Evolutionary conservation across 1,140 invertebrate genomes (phyloP).

Genomic region (Cydia fagiglandana): DNA sequence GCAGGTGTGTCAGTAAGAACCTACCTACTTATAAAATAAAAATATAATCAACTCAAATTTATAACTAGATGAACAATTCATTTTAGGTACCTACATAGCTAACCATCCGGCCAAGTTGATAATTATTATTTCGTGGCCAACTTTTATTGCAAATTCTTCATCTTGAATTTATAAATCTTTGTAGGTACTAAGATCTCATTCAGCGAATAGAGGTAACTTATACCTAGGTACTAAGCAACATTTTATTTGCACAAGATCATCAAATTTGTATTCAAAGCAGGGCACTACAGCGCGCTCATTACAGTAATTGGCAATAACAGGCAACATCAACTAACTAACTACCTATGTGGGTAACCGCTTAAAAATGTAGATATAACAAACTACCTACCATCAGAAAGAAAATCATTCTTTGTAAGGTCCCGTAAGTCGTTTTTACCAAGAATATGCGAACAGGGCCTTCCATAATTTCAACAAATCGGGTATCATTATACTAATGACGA

Average conservation of each 20-base stretch:
- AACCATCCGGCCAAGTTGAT: no score
- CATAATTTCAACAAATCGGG: not conserved
- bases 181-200: no score
- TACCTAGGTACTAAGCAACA: not conserved
- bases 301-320: constrained; percentile 39
- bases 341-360: not conserved
- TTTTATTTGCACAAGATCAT: constrained; percentile 15
- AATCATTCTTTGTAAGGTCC: constrained; percentile 14
- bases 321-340: not conserved
- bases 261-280: constrained; percentile 43
- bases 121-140: no score
- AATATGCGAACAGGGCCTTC: not conserved
- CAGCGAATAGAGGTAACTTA: no score
- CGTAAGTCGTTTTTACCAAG: constrained; percentile 11
- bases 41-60: no score
- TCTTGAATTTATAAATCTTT: no score
- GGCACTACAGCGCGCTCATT: constrained; percentile 32
- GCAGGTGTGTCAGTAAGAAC: no score
- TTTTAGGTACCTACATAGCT: no score
- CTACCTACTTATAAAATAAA: no score
- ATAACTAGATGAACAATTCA: no score
- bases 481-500: constrained; percentile 18
- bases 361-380: constrained; percentile 13
- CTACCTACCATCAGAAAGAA: constrained; percentile 6
- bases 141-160: no score